Evolutionary conservation across 2,797 vertebrate genomes (phyloP).

Genomic region (Avahi laniger): DNA sequence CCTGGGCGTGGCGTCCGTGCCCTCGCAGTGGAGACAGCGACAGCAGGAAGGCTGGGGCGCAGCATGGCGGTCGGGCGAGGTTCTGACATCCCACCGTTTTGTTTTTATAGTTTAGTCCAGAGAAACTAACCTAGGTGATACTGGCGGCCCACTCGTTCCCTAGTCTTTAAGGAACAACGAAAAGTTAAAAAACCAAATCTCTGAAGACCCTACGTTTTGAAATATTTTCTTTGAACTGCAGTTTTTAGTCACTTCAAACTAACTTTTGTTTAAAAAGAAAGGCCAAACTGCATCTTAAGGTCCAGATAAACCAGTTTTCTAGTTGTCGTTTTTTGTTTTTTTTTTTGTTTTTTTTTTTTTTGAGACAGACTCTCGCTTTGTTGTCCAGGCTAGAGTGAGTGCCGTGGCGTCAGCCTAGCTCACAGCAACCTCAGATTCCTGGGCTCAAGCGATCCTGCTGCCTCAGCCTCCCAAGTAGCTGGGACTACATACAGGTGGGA

Average conservation of each 20-base stretch:
- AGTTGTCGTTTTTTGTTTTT: background rate
- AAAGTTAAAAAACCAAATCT: background rate
- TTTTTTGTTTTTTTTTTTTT: no score
- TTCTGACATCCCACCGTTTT: background rate
- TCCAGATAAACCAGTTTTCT: background rate
- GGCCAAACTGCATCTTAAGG: background rate
- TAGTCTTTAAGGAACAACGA: background rate
- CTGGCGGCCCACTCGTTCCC: no score
- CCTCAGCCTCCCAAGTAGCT: no score
- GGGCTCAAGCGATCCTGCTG: no score
- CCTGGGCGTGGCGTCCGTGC: slow-evolving; percentile 79
- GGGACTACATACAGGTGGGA: no score
- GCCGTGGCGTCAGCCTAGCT: no score
- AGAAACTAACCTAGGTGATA: background rate
- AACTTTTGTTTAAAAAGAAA: background rate
- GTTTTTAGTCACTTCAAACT: background rate
- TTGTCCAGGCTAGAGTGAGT: no score
- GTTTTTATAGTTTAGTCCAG: background rate
- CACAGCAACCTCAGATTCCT: no score
- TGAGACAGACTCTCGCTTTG: no score
- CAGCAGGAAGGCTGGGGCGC: background rate
- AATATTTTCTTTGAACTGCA: background rate
- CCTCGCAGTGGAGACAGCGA: slow-evolving; percentile 84
- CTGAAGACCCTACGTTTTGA: background rate
- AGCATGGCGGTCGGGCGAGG: background rate